Evolutionary conservation across 2,888 invertebrate species (phyloP), one percentile per base, ranked within the genome.

Genomic region (Iselma pallidipennis): DNA sequence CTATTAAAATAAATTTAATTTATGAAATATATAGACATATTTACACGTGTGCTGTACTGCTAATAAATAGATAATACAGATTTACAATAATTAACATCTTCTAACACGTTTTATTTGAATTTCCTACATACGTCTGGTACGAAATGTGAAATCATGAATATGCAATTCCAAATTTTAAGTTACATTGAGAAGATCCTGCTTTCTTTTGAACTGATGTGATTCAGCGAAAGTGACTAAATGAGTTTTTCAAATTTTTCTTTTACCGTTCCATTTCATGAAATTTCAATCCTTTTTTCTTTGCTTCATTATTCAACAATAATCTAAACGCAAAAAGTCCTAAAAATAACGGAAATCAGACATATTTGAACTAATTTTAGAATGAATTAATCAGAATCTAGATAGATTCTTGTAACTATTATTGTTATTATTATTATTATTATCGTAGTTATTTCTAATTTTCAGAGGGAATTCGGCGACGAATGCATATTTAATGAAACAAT

Each of bases 401-500:
- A n/a, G n/a, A n/a, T n/a, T n/a, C n/a, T n/a, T n/a, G n/a, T n/a
- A n/a, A n/a, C n/a, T n/a, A n/a, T 28, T 26, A 29, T 51, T 51
- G 6, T 51, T 21, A 16, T 6, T 16, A 14, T 37, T 2, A 16
- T 37, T 37, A 16, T 37, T 37, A 37, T 37, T 37, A 37, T 37
- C 16, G 42, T 14, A 37, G 42, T 37, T 49, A 12, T 19, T 12
- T 49, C 79, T 81, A 84, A 87, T 86, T 91, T 91, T 76, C 91
- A 94, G 93, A 90, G 88, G 84, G 89, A 90, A 82, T 91, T 90
- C 85, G 89, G 89, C 79, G 89, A 91, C 80, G 85, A 84, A 74
- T 94, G 94, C 85, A 87, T 92, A 80, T 93, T 94, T 87, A 91
- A 92, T 83, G 94, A 94, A 84, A 90, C 88, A 80, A 89, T 93